Evolutionary conservation across 2,797 vertebrate genomes (phyloP).

Genomic region (Fratercula arctica): DNA sequence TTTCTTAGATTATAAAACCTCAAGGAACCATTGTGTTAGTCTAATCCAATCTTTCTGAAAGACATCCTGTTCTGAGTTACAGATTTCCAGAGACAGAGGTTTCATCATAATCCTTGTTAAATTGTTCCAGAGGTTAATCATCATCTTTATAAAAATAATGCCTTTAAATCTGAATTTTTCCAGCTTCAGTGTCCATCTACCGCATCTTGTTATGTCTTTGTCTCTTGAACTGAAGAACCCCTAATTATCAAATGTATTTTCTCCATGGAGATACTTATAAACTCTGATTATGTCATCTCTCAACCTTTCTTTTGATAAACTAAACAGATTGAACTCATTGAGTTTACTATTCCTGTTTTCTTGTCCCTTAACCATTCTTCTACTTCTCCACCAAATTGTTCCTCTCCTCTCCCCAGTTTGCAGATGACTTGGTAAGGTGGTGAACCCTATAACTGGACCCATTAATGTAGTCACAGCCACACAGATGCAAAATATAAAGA

Average conservation of each 20-base stretch:
- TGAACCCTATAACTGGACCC: not conserved
- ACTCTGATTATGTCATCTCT: conserved; percentile 48
- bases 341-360: not conserved
- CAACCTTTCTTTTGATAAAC: conserved; percentile 53
- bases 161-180: conserved; percentile 1
- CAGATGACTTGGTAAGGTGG: not conserved
- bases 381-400: not conserved
- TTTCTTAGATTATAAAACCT: conserved; percentile 6
- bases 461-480: not conserved
- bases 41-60: not conserved
- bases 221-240: conserved; percentile 21
- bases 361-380: not conserved
- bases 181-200: not conserved
- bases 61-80: not conserved
- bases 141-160: conserved; percentile 24
- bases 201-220: conserved; percentile 48
- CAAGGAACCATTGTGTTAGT: not conserved
- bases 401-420: not conserved
- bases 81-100: not conserved
- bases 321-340: conserved; percentile 30
- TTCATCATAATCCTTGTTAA: not conserved
- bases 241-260: conserved; percentile 23
- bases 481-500: not conserved
- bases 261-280: conserved; percentile 35
- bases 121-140: conserved; percentile 23